phyloP scores from a whole-genome alignment of 2,888 invertebrate genomes.

The Podabrus alpinus region DNA sequence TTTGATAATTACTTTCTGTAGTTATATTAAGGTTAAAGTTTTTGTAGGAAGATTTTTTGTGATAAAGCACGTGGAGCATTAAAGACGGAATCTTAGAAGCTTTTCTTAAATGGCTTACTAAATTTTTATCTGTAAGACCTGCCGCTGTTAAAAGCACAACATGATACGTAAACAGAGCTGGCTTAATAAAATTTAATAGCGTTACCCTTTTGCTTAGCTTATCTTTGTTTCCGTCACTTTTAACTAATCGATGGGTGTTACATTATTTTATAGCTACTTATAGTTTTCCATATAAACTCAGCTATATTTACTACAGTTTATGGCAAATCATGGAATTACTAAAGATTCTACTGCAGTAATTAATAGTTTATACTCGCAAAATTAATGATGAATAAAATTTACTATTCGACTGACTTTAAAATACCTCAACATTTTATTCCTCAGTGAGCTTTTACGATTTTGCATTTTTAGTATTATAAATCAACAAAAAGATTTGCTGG shows the following conservation, averaged over 20 bases:
- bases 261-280: conserved; percentile 10
- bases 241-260: conserved; percentile 22
- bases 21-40: conserved; percentile 16
- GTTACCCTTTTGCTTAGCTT: conserved; percentile 15
- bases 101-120: conserved; percentile 13
- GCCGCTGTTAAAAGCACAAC: conserved; percentile 24
- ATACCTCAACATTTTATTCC: background rate
- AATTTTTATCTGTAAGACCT: conserved; percentile 23
- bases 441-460: background rate
- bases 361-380: background rate
- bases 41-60: conserved; percentile 22
- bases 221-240: conserved; percentile 17
- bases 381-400: background rate
- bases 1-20: conserved; percentile 20
- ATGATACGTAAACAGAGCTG: conserved; percentile 18
- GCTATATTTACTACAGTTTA: background rate
- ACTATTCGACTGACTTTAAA: background rate
- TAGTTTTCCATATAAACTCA: background rate
- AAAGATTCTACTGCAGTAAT: background rate
- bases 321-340: background rate
- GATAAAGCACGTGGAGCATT: conserved; percentile 17
- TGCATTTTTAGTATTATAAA: background rate
- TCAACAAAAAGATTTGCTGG: background rate
- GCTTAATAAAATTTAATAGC: conserved; percentile 19
- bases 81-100: conserved; percentile 21